Evolutionary conservation across 2,888 invertebrate species (phyloP), one percentile per base, ranked within the genome.

Genomic region (Pristionchus entomophagus): DNA sequence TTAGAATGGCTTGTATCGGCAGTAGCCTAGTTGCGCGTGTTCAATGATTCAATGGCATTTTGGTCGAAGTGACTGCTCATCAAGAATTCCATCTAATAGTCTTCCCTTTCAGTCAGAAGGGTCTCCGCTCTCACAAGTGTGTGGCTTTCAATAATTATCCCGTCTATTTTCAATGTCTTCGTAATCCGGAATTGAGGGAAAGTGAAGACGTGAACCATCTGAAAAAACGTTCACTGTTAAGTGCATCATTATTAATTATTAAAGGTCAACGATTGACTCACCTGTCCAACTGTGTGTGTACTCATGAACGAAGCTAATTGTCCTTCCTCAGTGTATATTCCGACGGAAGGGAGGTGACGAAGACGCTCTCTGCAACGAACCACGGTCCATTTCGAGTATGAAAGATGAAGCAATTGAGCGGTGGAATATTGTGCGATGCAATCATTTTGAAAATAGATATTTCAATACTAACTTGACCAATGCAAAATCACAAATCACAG

Each of bases 141-240:
- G 49, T 49, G 32, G 49, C 80, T 8, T 80, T 80, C 80, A 80
- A 49, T 10, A 80, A 80, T 51, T 5, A n/a, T 17, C 29, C 51
- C 19, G 80, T 80, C 32, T 80, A 80, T 51, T 51, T 22, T 8
- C 51, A 49, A 53, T 35, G 26, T 1, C 51, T 80, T 22, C 80
- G 80, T 3, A 80, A 53, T 80, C 53, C 80, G 80, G 41, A 35
- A 53, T 29, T 80, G 51, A 17, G 80, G 53, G 29, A 80, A 32
- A 51, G 80, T 80, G 80, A 26, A 80, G 80, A 80, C 41, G 19
- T 80, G 80, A 1, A 22, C 19, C 80, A 80, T 49, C 51, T 80
- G 53, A 1, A 80, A 5, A 29, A 6, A 10, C 49, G 49, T 80
- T 80, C 22, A 22, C 5, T 26, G 6, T 26, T 8, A 26, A 26